phyloP scores from a whole-genome alignment of 2,113 vertebrate genomes.

The Propithecus coquereli region DNA sequence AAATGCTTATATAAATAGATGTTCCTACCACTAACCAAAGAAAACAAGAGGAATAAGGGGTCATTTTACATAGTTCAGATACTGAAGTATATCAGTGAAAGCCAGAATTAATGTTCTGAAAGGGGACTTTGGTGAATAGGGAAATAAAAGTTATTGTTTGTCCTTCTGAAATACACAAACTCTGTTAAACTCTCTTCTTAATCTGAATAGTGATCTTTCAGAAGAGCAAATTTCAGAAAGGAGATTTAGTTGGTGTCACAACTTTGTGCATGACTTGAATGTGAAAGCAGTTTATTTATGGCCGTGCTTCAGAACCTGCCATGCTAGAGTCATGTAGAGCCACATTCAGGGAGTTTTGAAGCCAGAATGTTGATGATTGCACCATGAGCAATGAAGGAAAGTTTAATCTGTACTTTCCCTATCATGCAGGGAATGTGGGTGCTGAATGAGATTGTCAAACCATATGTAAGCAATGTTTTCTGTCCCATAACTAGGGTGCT shows the following conservation, averaged over 20 bases:
- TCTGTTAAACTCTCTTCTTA: not conserved
- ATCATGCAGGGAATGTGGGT: not conserved
- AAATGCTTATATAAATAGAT: not conserved
- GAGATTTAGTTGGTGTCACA: not conserved
- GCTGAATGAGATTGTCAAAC: not conserved
- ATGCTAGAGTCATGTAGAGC: accelerated
- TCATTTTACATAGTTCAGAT: not conserved
- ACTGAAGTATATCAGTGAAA: not conserved
- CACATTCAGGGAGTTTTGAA: not conserved
- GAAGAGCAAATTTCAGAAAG: not conserved
- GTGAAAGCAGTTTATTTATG: not conserved
- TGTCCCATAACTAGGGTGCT: not conserved
- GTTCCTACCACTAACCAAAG: not conserved
- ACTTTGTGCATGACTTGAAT: not conserved
- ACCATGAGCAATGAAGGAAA: not conserved
- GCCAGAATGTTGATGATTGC: not conserved
- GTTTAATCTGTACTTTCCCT: not conserved
- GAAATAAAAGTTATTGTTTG: not conserved
- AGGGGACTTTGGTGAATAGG: not conserved
- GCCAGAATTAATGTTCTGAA: not conserved
- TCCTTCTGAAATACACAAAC: not conserved
- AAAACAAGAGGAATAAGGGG: not conserved
- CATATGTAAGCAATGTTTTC: not conserved
- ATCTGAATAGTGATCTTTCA: not conserved
- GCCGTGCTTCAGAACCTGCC: not conserved